These are phyloP conservation scores for Entomyzon cyanotis DNA, from an alignment of 2,113 vertebrate genomes.

Conservation along the genomic window DNA sequence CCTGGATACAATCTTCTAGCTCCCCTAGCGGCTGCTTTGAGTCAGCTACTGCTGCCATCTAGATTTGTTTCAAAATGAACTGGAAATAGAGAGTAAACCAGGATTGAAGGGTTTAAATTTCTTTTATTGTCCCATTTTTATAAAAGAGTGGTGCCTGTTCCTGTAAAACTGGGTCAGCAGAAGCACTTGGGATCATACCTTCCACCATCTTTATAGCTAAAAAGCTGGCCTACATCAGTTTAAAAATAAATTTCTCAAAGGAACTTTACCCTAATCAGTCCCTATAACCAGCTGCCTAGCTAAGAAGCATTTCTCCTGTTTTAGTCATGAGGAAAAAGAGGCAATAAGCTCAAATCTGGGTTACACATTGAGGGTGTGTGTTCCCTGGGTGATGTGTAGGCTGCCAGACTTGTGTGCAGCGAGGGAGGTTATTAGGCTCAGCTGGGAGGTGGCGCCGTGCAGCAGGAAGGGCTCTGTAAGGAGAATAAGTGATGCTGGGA, in stretches of 20 bases:
- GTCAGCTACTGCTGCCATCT: not conserved
- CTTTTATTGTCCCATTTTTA: not conserved
- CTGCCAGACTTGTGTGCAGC: not conserved
- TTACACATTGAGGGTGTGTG: not conserved
- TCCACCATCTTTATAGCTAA: slow-evolving; percentile 25
- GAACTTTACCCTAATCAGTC: not conserved
- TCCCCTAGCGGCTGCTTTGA: slow-evolving; percentile 47
- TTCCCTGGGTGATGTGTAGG: not conserved
- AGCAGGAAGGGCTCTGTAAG: not conserved
- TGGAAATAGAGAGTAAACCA: not conserved
- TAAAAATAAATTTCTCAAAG: slow-evolving; percentile 39
- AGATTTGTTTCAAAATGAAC: not conserved
- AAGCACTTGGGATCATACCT: slow-evolving; percentile 3
- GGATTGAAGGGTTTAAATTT: not conserved
- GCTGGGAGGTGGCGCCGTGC: not conserved
- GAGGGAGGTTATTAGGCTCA: not conserved
- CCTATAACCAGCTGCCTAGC: not conserved
- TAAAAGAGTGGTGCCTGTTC: not conserved
- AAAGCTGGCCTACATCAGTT: slow-evolving; percentile 18
- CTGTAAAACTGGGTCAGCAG: slow-evolving; percentile 16
- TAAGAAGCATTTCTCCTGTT: slow-evolving; percentile 13
- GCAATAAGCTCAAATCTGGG: not conserved
- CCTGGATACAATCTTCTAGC: slow-evolving; percentile 21
- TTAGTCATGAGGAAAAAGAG: not conserved
- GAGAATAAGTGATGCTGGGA: not conserved